A percentile compares a stretch with the other conserved stretches of the same genome.
Evolutionary conservation across 2,113 vertebrate genomes (phyloP).

Genomic region (Mesitornis unicolor): DNA sequence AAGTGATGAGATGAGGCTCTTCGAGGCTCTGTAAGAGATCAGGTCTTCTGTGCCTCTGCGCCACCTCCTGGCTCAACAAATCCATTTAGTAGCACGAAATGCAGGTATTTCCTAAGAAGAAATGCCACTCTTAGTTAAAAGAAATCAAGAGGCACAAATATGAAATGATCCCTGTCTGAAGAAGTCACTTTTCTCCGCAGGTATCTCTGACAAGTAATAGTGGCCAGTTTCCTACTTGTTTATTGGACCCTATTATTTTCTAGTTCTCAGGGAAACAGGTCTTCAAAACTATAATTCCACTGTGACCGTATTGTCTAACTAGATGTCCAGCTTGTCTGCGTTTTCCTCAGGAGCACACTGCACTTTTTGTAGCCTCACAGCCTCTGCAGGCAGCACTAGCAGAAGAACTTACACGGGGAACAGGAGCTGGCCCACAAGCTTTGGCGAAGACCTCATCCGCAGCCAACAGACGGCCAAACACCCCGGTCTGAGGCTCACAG

Average conservation of each 20-base stretch:
- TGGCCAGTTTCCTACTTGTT: too few species aligned
- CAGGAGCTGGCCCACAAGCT: not conserved
- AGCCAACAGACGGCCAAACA: fast-evolving
- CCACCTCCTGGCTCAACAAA: not conserved
- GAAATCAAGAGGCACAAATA: not conserved
- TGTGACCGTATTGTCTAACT: not conserved
- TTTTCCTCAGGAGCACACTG: not conserved
- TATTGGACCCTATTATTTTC: not conserved
- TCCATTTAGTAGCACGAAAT: not conserved
- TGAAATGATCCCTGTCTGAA: not conserved
- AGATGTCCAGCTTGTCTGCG: not conserved
- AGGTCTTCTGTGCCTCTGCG: not conserved
- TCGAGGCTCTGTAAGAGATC: not conserved
- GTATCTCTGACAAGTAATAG: too few species aligned
- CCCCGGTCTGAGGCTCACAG: not conserved
- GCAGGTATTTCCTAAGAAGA: not conserved
- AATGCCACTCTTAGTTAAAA: not conserved
- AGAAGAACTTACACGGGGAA: not conserved
- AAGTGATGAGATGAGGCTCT: too few species aligned
- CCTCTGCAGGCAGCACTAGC: not conserved
- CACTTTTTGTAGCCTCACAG: not conserved
- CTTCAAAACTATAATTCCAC: not conserved
- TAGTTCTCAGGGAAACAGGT: not conserved
- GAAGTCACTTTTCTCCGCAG: not conserved
- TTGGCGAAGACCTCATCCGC: not conserved